These are phyloP conservation scores for Borostomias antarcticus DNA, from an alignment of 2,797 vertebrate species.

Conservation along the genomic window DNA sequence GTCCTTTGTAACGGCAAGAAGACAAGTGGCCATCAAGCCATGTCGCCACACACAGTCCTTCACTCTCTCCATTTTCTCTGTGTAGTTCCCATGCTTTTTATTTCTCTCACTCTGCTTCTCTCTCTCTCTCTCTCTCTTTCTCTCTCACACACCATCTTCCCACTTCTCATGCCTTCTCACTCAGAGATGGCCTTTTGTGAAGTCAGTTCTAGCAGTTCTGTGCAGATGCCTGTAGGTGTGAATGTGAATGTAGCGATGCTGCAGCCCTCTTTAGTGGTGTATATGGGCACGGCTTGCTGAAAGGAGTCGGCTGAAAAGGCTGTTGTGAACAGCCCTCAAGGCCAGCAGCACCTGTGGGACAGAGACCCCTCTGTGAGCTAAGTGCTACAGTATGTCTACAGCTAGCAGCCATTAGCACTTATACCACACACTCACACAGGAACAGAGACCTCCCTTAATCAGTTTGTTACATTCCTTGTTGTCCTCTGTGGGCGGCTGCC, in stretches of 20 bases:
- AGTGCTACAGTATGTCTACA: background rate
- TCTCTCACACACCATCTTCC: background rate
- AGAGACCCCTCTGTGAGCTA: background rate
- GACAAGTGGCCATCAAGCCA: background rate
- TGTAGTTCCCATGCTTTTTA: background rate
- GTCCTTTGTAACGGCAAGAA: background rate
- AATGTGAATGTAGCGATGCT: background rate
- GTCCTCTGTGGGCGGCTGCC: too few relatives aligned
- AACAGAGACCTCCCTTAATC: conserved; percentile 23
- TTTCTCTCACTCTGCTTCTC: background rate
- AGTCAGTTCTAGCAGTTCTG: conserved; percentile 15
- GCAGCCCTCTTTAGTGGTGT: conserved; percentile 22
- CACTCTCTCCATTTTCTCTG: background rate
- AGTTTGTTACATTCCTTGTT: background rate
- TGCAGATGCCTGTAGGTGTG: conserved; percentile 12
- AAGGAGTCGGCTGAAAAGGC: conserved; percentile 47
- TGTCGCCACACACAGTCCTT: background rate
- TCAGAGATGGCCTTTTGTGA: conserved; percentile 20
- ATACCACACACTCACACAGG: background rate
- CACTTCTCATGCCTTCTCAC: background rate
- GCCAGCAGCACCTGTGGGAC: conserved; percentile 32
- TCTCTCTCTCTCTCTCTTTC: background rate
- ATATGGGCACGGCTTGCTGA: conserved; percentile 34
- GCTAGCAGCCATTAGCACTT: background rate
- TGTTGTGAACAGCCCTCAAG: conserved; percentile 38